Evolutionary conservation across 2,113 vertebrate genomes (phyloP).

Genomic region (Anser cygnoides): DNA sequence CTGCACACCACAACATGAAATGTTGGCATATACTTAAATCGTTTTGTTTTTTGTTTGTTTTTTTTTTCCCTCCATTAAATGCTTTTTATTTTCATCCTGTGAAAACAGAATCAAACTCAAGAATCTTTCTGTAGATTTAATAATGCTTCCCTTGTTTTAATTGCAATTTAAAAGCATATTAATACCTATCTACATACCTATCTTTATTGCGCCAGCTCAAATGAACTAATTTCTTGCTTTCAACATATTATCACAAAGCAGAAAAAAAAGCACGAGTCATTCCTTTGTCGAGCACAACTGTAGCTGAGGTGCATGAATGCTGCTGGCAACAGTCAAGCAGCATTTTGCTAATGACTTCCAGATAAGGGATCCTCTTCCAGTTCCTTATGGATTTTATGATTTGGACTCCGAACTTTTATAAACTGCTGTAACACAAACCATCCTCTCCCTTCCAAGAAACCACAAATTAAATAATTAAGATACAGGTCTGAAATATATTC

Average conservation of each 20-base stretch:
- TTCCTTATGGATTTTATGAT: neutral
- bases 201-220: neutral
- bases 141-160: neutral
- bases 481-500: neutral
- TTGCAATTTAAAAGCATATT: constrained; percentile 11
- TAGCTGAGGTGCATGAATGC: neutral
- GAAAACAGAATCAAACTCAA: constrained; percentile 6
- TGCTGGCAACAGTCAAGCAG: neutral
- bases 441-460: neutral
- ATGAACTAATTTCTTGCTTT: neutral
- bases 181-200: constrained; percentile 3
- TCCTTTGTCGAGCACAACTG: neutral
- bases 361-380: neutral
- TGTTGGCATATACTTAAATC: neutral
- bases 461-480: neutral
- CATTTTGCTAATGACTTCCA: neutral
- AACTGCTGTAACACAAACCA: neutral
- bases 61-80: neutral
- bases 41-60: neutral
- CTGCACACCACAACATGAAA: neutral
- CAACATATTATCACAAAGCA: neutral
- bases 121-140: neutral
- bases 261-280: neutral
- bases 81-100: neutral
- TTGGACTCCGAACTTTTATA: neutral